Base-by-base conservation (phyloP, 2,113 vertebrate species). In the Daboia siamensis region DNA sequence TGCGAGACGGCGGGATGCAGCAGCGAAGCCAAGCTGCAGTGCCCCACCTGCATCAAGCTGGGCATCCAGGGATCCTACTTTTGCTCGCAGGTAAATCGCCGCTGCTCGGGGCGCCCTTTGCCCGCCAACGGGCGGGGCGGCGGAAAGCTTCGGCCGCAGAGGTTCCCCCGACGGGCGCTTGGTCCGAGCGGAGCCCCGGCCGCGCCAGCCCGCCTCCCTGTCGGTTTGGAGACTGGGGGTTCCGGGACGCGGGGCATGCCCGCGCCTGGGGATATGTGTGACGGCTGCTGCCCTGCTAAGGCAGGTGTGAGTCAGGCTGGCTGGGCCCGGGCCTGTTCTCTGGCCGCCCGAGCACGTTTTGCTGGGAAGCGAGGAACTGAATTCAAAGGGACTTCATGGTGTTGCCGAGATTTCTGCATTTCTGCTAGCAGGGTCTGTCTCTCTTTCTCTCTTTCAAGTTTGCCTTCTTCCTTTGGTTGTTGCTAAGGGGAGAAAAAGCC, bases 1-100 rank as follows among this genome's bases (percentile, higher is more conserved):
- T 99, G 99, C 94, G 99, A 99, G 97, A 99, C 99, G 44, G 98
- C 98, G 33, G 98, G 98, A 91, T 99, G 99, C 97, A 97, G 97
- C 87, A 98, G 98, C 95, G 98, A 99, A 97, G 99, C 99, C 95
- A 99, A 99, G 97, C 98, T 99, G 91, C 99, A 99, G 97, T 99
- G 99, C 93, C 99, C 99, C 54, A 99, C 99, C 96, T 99, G 99
- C 97, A 98, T 99, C 97, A 99, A 99, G 97, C 98, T 99, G 94
- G 99, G 98, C 29, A 99, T 99, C 92, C 98, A 99, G 94, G 99
- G 99, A 94, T 99, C 99, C 44, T 99, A 99, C 96, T 99, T 99
- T 98, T 99, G 99, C 94, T 99, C 99, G n/a, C 99, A 99, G 99
- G 99, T 99, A 96, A 96, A 91, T 12, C 3, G 51, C 5, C 48